These are phyloP conservation scores for Yponomeuta plumbellus DNA, from an alignment of 2,888 invertebrate species.

Conservation along the genomic window DNA sequence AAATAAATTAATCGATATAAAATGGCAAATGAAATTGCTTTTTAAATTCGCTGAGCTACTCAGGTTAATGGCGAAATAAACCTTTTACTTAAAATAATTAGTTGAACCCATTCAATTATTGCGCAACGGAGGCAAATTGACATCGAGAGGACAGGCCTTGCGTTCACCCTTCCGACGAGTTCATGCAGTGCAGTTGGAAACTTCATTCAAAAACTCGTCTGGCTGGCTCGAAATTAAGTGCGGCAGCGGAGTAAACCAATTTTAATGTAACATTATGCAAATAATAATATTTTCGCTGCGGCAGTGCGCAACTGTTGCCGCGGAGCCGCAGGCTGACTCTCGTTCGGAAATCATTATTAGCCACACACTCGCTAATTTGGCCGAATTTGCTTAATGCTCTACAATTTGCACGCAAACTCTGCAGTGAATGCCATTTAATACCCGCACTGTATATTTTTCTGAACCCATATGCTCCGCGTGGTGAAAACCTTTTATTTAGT, in stretches of 20 bases:
- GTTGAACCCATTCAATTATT: no score
- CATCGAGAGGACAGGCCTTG: no score
- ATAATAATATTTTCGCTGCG: constrained; percentile 27
- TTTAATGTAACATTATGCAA: constrained; percentile 21
- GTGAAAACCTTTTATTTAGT: constrained; percentile 14
- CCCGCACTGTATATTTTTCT: constrained; percentile 26
- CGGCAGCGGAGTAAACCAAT: constrained; percentile 4
- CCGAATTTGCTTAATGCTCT: constrained; percentile 56
- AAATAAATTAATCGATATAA: no score
- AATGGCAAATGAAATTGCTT: no score
- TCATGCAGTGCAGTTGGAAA: no score
- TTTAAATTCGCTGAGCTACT: no score
- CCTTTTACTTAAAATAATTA: no score
- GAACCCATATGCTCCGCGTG: constrained; percentile 36
- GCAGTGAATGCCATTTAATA: constrained; percentile 29
- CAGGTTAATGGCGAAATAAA: no score
- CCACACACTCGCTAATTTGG: constrained; percentile 50
- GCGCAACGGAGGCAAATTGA: no score
- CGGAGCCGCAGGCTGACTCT: constrained; percentile 35
- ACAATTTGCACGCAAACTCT: constrained; percentile 44
- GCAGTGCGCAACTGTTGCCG: constrained; percentile 31
- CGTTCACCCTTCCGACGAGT: no score
- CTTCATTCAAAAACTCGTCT: no score
- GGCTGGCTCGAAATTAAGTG: background rate
- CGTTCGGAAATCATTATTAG: constrained; percentile 44